Percentiles rank a stretch among this genome's conserved stretches.
These are phyloP conservation scores for Chrysina gloriosa DNA, from an alignment of 2,888 invertebrate genomes.

Conservation along the genomic window DNA sequence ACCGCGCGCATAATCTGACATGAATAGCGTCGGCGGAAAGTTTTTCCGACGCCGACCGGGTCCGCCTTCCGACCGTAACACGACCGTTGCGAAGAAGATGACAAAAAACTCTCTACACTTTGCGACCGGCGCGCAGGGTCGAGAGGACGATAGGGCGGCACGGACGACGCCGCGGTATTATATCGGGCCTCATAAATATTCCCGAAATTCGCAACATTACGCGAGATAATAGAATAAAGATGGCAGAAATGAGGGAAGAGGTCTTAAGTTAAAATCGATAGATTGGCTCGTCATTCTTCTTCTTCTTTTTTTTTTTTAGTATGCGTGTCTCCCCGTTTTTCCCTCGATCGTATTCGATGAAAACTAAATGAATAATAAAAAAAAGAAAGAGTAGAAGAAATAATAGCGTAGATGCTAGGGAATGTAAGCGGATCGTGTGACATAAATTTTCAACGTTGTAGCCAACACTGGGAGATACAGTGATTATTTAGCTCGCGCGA, in stretches of 20 bases:
- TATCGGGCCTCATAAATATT: conserved; percentile 31
- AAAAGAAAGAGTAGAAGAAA: not conserved
- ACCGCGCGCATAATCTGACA: conserved; percentile 28
- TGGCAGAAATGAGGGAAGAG: not conserved
- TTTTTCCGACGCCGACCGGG: conserved; percentile 1
- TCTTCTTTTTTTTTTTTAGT: not conserved
- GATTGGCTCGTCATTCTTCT: conserved; percentile 1
- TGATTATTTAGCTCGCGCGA: not conserved
- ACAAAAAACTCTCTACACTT: not conserved
- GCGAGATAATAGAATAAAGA: conserved; percentile 34
- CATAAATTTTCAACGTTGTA: not conserved
- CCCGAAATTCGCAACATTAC: conserved; percentile 33
- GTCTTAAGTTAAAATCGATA: conserved; percentile 20
- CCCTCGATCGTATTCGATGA: not conserved
- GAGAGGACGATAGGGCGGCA: not conserved
- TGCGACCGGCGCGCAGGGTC: not conserved
- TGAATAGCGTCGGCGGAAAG: conserved; percentile 23
- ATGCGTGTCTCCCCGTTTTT: not conserved
- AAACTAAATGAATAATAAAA: not conserved
- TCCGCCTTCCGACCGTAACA: not conserved
- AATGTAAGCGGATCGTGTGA: not conserved
- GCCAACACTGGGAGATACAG: not conserved
- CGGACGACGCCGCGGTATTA: not conserved
- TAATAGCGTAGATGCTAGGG: not conserved
- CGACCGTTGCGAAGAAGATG: conserved; percentile 5